Evolutionary conservation across 2,888 invertebrate species (phyloP), one percentile per base, ranked within the genome.

Genomic region (Hirtodrosophila duncani): DNA sequence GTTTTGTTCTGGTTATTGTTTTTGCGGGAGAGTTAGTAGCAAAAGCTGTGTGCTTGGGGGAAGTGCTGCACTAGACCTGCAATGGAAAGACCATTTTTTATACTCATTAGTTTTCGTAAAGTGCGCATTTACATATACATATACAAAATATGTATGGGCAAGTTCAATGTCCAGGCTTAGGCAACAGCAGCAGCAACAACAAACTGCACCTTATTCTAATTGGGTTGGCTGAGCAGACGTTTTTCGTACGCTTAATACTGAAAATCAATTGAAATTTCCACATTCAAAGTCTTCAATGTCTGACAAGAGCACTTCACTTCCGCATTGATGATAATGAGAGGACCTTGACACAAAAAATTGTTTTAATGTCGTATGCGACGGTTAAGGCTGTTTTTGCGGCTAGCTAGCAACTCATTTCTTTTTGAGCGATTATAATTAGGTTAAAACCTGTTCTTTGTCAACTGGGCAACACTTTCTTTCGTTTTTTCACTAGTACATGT

Each of bases 371-470:
- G 36, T 31, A 29, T 45, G 33, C 38, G 48, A 42, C 23, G 24
- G 29, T 21, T 20, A 49, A 20, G 24, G 30, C 31, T 27, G 24
- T 43, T 27, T 10, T 18, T 44, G 34, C 56, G 43, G 58, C 34
- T 31, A 33, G 42, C 38, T 43, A 49, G 26, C 13, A 39, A 55
- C 45, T 37, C 14, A 20, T 23, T 45, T n/a, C n/a, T n/a, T 45
- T 56, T 45, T 48, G 24, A 51, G 30, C 42, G 44, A 49, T 55
- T 68, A 41, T 71, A 80, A 75, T 75, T 68, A 58, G 69, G 77
- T 72, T 77, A 77, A 77, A 75, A 80, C 75, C 75, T 72, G 64
- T 72, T 80, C 62, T 71, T 71, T 79, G 77, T 67, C 63, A 53
- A 65, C 58, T 67, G 59, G 57, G 36, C 71, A 61, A 51, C 63